Percentiles rank a stretch among this genome's conserved stretches.
Evolutionary conservation across 2,797 vertebrate genomes (phyloP).

Genomic region (Ambastaia sidthimunki): DNA sequence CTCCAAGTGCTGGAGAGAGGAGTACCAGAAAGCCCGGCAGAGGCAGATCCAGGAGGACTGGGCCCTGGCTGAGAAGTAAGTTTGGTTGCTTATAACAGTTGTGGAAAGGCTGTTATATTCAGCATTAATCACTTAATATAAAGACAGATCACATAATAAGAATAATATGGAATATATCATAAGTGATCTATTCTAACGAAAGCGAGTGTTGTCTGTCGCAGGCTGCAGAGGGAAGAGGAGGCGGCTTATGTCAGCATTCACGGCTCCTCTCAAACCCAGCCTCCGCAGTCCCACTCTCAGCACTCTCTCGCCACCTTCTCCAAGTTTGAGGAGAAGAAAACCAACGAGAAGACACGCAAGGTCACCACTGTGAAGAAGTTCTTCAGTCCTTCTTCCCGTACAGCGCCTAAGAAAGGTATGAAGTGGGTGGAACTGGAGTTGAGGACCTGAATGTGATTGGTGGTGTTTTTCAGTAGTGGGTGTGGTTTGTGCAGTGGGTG

Average conservation of each 20-base stretch:
- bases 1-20: conserved; percentile 98
- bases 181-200: background rate
- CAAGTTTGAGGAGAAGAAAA: conserved; percentile 98
- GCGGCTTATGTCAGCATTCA: conserved; percentile 94
- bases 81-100: background rate
- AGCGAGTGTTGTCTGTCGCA: conserved; percentile 60
- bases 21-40: conserved; percentile 93
- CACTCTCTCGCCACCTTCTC: conserved; percentile 88
- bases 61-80: conserved; percentile 95
- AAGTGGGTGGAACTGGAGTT: background rate
- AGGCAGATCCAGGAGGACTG: conserved; percentile 98
- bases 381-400: conserved; percentile 94
- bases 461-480: conserved; percentile 8
- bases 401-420: conserved; percentile 90
- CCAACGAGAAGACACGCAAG: conserved; percentile 94
- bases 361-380: conserved; percentile 98
- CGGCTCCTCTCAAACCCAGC: conserved; percentile 60
- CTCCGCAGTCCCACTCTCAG: conserved; percentile 67
- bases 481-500: background rate
- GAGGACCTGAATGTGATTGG: background rate
- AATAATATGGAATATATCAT: too few species aligned
- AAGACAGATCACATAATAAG: too few species aligned
- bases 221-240: conserved; percentile 95
- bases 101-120: background rate
- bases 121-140: too few species aligned